phyloP scores from a whole-genome alignment of 2,797 vertebrate species.

The Balearica regulorum region DNA sequence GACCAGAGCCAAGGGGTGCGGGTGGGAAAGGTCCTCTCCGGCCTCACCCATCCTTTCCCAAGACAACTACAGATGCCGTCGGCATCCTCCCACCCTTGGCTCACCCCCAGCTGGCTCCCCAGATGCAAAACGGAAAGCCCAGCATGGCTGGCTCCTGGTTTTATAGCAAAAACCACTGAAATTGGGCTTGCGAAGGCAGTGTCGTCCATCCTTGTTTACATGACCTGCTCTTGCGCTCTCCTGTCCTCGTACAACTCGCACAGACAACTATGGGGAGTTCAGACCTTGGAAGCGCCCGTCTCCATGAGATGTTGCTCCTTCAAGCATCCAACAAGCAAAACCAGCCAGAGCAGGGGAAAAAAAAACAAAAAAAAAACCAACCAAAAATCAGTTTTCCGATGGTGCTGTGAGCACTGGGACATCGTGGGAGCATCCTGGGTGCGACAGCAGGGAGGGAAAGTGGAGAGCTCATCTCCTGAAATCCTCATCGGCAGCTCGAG shows the following conservation, averaged over 20 bases:
- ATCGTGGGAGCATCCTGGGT: background rate
- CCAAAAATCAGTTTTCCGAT: background rate
- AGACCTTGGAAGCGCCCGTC: fast-evolving
- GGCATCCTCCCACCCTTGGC: background rate
- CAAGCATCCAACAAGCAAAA: background rate
- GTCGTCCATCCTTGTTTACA: background rate
- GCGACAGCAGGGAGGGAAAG: background rate
- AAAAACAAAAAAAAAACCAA: fast-evolving
- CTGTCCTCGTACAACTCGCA: fast-evolving
- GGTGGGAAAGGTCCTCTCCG: background rate
- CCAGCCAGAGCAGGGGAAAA: background rate
- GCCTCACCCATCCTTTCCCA: background rate
- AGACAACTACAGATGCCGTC: fast-evolving
- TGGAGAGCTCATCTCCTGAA: background rate
- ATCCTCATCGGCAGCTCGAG: background rate
- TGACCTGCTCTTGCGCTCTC: background rate
- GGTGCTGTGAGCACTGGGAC: background rate
- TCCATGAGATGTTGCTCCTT: background rate
- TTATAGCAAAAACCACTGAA: background rate
- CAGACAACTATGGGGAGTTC: background rate
- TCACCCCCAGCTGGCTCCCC: background rate
- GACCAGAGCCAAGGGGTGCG: background rate
- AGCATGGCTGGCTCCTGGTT: background rate
- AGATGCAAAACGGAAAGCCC: background rate
- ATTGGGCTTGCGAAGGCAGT: background rate